Evolutionary conservation across 2,797 vertebrate genomes (phyloP).

Genomic region (Lepus townsendii): DNA sequence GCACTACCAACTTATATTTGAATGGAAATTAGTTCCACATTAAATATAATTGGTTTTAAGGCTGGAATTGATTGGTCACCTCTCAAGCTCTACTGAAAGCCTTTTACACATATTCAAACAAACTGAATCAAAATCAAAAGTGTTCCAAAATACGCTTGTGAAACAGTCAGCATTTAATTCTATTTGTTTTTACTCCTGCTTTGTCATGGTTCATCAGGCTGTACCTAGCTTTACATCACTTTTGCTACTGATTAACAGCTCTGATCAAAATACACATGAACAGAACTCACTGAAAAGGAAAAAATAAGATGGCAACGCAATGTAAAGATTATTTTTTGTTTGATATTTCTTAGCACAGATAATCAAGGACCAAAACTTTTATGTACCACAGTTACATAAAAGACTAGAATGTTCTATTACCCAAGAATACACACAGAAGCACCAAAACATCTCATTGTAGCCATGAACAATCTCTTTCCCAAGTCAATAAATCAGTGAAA

Average conservation of each 20-base stretch:
- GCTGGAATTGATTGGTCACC: conserved; percentile 17
- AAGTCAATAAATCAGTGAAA: conserved; percentile 54
- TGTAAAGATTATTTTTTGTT: neutral
- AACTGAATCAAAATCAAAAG: conserved; percentile 23
- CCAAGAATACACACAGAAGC: conserved; percentile 2
- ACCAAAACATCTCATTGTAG: neutral
- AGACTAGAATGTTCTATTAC: neutral
- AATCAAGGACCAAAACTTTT: conserved; percentile 8
- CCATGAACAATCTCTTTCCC: conserved; percentile 25
- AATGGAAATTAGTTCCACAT: conserved; percentile 32
- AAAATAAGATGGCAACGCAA: neutral
- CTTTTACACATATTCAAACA: conserved; percentile 54
- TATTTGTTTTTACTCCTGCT: conserved; percentile 36
- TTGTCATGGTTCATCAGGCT: neutral
- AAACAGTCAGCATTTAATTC: neutral
- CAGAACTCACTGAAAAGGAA: neutral
- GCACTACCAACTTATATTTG: neutral
- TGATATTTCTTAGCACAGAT: neutral
- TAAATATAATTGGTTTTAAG: conserved; percentile 15
- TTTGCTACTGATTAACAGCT: conserved; percentile 53
- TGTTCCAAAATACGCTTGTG: neutral
- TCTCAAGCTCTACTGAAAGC: conserved; percentile 29
- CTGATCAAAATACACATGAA: conserved; percentile 31
- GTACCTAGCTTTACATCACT: neutral
- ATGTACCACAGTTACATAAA: conserved; percentile 47